Percentiles rank a stretch among this genome's conserved stretches.
Evolutionary conservation across 2,113 vertebrate species (phyloP).

Genomic region (Psilopogon haemacephalus): DNA sequence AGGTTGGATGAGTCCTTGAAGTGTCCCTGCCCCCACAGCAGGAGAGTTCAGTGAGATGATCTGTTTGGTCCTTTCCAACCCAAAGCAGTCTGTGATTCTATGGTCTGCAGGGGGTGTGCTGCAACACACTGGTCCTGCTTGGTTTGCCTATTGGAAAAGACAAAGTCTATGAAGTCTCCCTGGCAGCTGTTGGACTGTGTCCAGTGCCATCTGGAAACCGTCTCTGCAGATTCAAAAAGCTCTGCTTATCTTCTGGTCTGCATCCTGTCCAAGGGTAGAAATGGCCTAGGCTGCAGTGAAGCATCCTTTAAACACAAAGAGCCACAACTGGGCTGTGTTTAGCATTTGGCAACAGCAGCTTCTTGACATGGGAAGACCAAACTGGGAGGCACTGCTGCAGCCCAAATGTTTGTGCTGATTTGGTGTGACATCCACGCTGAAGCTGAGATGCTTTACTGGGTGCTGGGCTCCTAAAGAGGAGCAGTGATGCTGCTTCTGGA

Average conservation of each 20-base stretch:
- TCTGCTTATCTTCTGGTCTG: neutral
- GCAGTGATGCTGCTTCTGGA: neutral
- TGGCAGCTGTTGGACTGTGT: neutral
- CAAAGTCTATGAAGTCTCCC: neutral
- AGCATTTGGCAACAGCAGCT: neutral
- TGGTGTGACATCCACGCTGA: neutral
- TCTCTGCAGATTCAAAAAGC: neutral
- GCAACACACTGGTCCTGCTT: neutral
- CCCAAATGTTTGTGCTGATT: neutral
- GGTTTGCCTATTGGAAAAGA: neutral
- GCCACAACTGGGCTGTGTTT: neutral
- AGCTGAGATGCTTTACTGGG: neutral
- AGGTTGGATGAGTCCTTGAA: no score
- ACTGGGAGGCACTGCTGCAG: neutral
- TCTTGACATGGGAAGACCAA: neutral
- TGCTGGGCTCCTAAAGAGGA: neutral
- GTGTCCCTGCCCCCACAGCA: no score
- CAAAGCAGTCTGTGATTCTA: no score
- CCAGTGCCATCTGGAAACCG: neutral
- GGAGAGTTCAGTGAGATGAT: no score
- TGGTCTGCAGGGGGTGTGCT: rapidly evolving
- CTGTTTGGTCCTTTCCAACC: no score
- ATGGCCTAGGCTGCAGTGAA: neutral
- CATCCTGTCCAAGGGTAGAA: neutral
- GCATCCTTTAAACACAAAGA: neutral